Conservation (phyloP, 2,888 invertebrate species). For the Clitarchus hookeri region DNA sequence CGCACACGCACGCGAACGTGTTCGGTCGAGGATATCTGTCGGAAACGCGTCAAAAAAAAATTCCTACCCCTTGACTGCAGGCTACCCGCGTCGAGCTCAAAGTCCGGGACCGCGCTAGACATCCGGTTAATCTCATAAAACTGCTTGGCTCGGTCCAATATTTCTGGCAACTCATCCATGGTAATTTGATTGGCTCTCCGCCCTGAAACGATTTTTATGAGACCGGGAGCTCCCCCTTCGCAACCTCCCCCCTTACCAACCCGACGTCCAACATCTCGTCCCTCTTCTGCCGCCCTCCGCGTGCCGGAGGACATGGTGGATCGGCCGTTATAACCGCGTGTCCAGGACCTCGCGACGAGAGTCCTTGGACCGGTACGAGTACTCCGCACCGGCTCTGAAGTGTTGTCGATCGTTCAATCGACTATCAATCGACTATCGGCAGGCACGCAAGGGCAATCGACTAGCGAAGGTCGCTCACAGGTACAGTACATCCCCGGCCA, state of each 20-base stretch:
- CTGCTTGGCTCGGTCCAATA: slow-evolving; percentile 17
- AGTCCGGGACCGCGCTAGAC: neutral
- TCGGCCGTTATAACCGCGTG: neutral
- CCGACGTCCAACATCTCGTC: neutral
- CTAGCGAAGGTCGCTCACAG: too few species aligned
- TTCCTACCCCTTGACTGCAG: neutral
- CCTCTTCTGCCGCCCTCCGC: neutral
- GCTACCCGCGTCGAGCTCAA: neutral
- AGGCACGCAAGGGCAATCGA: too few species aligned
- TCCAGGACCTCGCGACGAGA: neutral
- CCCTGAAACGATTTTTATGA: slow-evolving; percentile 26
- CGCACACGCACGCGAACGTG: neutral
- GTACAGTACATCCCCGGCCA: neutral
- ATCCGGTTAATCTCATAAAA: neutral
- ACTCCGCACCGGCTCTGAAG: neutral
- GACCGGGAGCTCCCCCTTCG: slow-evolving; percentile 5
- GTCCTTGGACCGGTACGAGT: neutral
- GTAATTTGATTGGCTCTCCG: slow-evolving; percentile 35
- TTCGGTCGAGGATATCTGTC: neutral
- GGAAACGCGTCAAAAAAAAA: neutral
- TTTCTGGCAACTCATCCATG: slow-evolving; percentile 27
- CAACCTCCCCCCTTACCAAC: neutral
- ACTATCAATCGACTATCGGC: too few species aligned
- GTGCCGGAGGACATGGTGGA: neutral
- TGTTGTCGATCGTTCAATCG: too few species aligned